Evolutionary conservation across 2,888 invertebrate species (phyloP), one percentile per base, ranked within the genome.

Genomic region (Lumbricus terrestris): DNA sequence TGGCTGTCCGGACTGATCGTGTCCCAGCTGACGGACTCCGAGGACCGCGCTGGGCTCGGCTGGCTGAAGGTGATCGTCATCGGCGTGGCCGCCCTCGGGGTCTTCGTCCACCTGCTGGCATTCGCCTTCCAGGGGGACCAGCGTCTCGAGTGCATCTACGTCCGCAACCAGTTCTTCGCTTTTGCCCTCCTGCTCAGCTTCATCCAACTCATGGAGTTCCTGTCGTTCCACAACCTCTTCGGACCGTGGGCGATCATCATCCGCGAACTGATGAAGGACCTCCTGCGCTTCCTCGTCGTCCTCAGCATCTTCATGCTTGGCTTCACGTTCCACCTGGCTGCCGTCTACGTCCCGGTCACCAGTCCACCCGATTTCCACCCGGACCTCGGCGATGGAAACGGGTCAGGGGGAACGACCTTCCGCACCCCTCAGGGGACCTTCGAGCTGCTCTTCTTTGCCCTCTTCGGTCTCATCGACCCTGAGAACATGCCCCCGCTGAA

Each of bases 171-270:
- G 95, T 96, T 99, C 94, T 98, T 99, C 94, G 99, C 99, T 0
- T 96, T 99, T 94, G 97, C 98, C 90, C 97, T 99, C 95, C 96
- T 99, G 91, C 96, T 99, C 93, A 98, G 98, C 90, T 99, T 99
- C 95, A 98, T 99, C 89, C 98, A 99, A 95, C 98, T 99, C 94
- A 96, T 99, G 94, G 96, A 96, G 96, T 99, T 99, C 95, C 96
- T 99, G 89, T 99, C 99, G 38, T 99, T 99, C 95, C 99, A 99
- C 95, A 98, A 99, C 95, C 96, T 99, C 35, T 99, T 99, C 95
- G 99, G 99, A 88, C 99, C 99, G 0, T 99, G 99, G 99, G 99
- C 99, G 54, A 99, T 99, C 94, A 99, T 99, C 95, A 99, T 99
- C 94, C 97, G 99, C 37, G 95, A 95, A 92, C 93, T 96, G 47